Evolutionary conservation across 2,888 invertebrate genomes (phyloP).

Genomic region (Uloborus plumipes): DNA sequence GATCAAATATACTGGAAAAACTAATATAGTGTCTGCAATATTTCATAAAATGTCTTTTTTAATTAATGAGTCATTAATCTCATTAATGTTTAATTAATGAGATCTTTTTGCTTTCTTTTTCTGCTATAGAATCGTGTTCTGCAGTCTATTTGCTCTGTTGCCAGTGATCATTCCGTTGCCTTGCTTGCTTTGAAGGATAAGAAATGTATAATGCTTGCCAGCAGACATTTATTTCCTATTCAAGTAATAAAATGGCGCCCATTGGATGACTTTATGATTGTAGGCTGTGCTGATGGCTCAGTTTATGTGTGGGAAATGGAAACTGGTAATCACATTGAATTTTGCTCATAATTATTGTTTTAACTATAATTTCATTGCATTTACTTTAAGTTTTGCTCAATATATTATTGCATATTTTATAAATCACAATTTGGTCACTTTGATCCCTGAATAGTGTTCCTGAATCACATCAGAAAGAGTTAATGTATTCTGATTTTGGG

Average conservation of each 20-base stretch:
- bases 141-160: conserved; percentile 95
- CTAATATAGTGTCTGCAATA: too few relatives aligned
- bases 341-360: background rate
- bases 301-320: conserved; percentile 99
- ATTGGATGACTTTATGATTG: conserved; percentile 96
- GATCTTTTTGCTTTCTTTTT: conserved; percentile 63
- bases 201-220: conserved; percentile 94
- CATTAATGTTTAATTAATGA: conserved; percentile 1
- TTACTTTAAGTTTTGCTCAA: background rate
- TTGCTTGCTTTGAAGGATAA: conserved; percentile 91
- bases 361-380: background rate
- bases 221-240: conserved; percentile 94
- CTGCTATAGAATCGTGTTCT: conserved; percentile 84
- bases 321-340: conserved; percentile 76
- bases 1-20: too few relatives aligned
- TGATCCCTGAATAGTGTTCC: too few relatives aligned
- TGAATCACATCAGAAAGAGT: too few relatives aligned
- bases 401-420: too few relatives aligned
- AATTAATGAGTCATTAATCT: background rate
- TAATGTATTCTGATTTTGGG: too few relatives aligned
- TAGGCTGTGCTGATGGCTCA: conserved; percentile 96
- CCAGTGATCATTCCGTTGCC: conserved; percentile 97
- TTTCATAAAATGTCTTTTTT: too few relatives aligned
- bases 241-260: conserved; percentile 96
- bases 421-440: too few relatives aligned